These are phyloP conservation scores for Ambastaia sidthimunki DNA, from an alignment of 2,797 vertebrate species.

Conservation along the genomic window DNA sequence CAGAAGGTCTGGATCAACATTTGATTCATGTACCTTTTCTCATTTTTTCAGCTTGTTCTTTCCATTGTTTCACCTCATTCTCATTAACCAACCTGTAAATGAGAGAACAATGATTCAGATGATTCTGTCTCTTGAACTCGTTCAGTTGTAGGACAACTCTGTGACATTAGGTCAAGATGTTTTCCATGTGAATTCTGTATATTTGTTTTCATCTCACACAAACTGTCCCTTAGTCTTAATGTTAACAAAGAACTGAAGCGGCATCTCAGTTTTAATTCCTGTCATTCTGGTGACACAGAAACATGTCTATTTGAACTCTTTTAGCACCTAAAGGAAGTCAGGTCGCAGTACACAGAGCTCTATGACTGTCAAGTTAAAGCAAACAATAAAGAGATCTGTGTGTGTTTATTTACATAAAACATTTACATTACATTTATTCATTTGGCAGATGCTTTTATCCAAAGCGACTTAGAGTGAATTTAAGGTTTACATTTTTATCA, in stretches of 20 bases:
- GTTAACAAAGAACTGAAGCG: slow-evolving; percentile 8
- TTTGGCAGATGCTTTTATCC: too few species aligned
- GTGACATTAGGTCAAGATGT: slow-evolving; percentile 43
- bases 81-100: slow-evolving; percentile 78
- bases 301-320: slow-evolving; percentile 17
- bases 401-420: too few species aligned
- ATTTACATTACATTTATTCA: too few species aligned
- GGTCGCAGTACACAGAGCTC: not conserved
- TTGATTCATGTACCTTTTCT: slow-evolving; percentile 78
- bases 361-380: not conserved
- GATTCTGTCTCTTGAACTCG: not conserved
- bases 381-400: not conserved
- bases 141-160: slow-evolving; percentile 4
- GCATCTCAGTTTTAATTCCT: slow-evolving; percentile 31
- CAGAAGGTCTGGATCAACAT: not conserved
- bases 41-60: slow-evolving; percentile 89
- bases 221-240: slow-evolving; percentile 14
- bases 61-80: slow-evolving; percentile 89
- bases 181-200: slow-evolving; percentile 40
- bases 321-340: not conserved
- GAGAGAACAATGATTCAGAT: not conserved
- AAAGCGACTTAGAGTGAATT: too few species aligned
- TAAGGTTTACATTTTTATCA: too few species aligned
- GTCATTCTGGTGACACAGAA: slow-evolving; percentile 20
- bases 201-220: slow-evolving; percentile 37